Percentiles rank a stretch among this genome's conserved stretches.
Evolutionary conservation across 2,113 vertebrate genomes (phyloP).

Genomic region (Chiloscyllium plagiosum): DNA sequence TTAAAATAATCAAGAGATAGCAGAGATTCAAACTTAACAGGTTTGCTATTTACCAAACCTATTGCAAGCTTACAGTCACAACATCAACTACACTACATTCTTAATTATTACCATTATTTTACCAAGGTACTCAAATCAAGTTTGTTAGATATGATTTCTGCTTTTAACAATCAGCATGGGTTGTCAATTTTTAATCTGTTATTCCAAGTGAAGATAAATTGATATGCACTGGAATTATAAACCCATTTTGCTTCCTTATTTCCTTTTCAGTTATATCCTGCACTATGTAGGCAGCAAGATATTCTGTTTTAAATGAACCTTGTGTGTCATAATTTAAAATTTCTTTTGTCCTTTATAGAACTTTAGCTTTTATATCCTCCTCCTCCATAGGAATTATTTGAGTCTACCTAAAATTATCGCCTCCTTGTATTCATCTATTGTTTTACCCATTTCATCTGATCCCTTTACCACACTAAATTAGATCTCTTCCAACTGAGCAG

Average conservation of each 20-base stretch:
- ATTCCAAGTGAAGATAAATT: not conserved
- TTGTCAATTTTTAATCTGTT: not conserved
- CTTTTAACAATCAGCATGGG: not conserved
- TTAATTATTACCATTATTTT: too few species aligned
- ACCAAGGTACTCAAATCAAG: too few species aligned
- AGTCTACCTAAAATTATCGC: not conserved
- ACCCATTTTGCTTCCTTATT: not conserved
- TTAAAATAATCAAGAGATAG: too few species aligned
- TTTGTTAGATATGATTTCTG: not conserved
- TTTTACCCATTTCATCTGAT: not conserved
- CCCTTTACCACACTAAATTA: not conserved
- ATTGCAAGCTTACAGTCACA: too few species aligned
- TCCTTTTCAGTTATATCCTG: not conserved
- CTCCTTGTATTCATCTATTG: not conserved
- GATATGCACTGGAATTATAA: not conserved
- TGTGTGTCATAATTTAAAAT: not conserved
- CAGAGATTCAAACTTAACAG: not conserved
- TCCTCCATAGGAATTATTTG: not conserved
- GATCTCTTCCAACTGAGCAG: not conserved
- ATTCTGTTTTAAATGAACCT: not conserved
- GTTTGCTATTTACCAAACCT: too few species aligned
- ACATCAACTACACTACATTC: too few species aligned
- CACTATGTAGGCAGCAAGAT: not conserved
- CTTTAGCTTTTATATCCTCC: not conserved
- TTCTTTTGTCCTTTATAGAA: not conserved